Base-by-base conservation (phyloP, 2,797 vertebrate genomes). In the Chromobotia macracanthus region DNA sequence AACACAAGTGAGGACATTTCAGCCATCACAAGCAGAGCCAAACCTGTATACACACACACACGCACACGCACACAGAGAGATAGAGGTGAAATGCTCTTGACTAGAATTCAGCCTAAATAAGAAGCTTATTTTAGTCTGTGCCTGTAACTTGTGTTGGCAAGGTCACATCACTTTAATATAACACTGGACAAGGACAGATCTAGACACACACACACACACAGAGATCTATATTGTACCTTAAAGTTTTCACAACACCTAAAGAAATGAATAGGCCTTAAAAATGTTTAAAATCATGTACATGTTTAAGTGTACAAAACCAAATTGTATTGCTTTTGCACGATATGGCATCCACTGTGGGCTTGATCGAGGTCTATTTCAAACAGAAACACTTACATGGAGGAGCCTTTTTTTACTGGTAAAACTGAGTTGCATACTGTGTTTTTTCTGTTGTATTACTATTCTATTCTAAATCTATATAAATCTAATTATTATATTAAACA, bases 71-170 rank as follows among this genome's bases (percentile, higher is more conserved):
- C n/a, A n/a, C n/a, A n/a, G n/a, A n/a, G n/a, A 6, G 15, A 19
- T 5, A 55, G n/a, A 55, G n/a, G 2, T 21, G 8, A 9, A 21
- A 51, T 18, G 50, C 50, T 51, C 10, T 55, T 21, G 9, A 55
- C 19, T 55, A 55, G 53, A 55, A 10, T 55, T 55, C 8, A 19
- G 9, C n/a, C 18, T 68, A 41, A 41, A 9, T 41, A 68, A 68
- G 44, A 68, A 48, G 15, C 21, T 50, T 68, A 50, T 68, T 68
- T 68, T 48, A 68, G 44, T 46, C 19, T 50, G 44, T 50, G 21
- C 21, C 21, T 23, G 15, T 48, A 23, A 50, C 44, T 19, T 19
- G n/a, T n/a, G 18, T 19, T 53, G 6, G 12, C 53, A 55, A 19
- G 53, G 53, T n/a, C 53, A 55, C 53, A 19, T 55, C n/a, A 55